Evolutionary conservation across 2,888 invertebrate genomes (phyloP), one percentile per base, ranked within the genome.

Genomic region (Conomelus anceps): DNA sequence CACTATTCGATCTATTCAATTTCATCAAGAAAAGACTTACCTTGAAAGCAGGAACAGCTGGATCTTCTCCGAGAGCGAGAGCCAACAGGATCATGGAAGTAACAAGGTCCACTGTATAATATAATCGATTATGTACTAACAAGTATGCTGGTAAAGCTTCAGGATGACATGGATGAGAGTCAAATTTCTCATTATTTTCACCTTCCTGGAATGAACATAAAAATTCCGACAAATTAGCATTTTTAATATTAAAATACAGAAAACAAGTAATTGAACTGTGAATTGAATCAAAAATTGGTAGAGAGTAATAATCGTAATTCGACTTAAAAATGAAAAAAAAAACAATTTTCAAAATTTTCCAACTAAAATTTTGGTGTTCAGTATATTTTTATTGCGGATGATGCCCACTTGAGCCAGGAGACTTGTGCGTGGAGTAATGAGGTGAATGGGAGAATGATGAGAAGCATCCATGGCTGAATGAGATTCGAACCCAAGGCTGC

Each of bases 101-200:
- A 89, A 96, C 93, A 88, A 98, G 93, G 93, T 98, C 98, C 91
- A 98, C 94, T 3, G 96, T 95, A 93, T 98, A 97, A 93, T 98
- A 98, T 96, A 97, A 97, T 89, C 95, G 95, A 92, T 97, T 98
- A 93, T 98, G 98, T 0, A 98, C 98, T 89, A 98, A 94, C 84
- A 98, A 94, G 93, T 98, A 98, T 0, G 97, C 97, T 6, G 98
- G 98, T 90, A 98, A 93, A 92, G 97, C 97, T 92, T 96, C 96
- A 0, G 96, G 96, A 92, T 96, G 96, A 87, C 96, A 95, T 0
- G 98, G 98, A 93, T 98, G 98, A 0, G 97, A 97, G 93, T 97
- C 97, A 93, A 98, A 98, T 93, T 98, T 98, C 93, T 98, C 98
- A 93, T 98, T 98, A 93, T 98, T 98, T 93, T 96, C 95, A 34